Conservation (phyloP, 2,888 invertebrate genomes). For the Acheta domesticus region DNA sequence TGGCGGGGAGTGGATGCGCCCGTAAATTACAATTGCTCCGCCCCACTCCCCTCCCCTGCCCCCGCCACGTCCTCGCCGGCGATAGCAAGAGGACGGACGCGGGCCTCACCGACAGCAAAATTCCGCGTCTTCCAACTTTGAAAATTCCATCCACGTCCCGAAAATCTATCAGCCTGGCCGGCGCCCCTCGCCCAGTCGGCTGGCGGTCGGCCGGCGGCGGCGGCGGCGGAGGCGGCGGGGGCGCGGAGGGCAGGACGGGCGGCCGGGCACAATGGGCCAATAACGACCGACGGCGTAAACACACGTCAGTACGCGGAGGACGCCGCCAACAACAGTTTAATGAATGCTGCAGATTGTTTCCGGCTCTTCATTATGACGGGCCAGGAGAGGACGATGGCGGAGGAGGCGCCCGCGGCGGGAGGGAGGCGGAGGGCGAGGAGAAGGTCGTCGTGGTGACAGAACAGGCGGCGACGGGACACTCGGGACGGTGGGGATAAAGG, state of each 20-base stretch:
- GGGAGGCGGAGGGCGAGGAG: no score
- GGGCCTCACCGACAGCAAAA: neutral
- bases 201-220: neutral
- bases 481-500: no score
- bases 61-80: neutral
- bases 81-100: neutral
- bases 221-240: neutral
- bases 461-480: no score
- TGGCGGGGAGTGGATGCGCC: neutral
- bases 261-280: neutral
- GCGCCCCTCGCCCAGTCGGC: neutral
- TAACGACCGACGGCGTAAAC: conserved; percentile 10
- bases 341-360: conserved; percentile 18
- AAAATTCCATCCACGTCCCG: neutral
- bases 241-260: neutral
- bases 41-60: neutral
- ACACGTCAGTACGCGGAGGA: neutral
- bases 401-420: no score
- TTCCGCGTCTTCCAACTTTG: conserved; percentile 7
- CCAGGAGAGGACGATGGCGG: neutral
- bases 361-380: neutral
- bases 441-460: no score
- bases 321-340: neutral
- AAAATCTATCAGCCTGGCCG: neutral
- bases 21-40: neutral